Evolutionary conservation across 1,140 invertebrate genomes (phyloP).

Genomic region (Papilio xuthus): DNA sequence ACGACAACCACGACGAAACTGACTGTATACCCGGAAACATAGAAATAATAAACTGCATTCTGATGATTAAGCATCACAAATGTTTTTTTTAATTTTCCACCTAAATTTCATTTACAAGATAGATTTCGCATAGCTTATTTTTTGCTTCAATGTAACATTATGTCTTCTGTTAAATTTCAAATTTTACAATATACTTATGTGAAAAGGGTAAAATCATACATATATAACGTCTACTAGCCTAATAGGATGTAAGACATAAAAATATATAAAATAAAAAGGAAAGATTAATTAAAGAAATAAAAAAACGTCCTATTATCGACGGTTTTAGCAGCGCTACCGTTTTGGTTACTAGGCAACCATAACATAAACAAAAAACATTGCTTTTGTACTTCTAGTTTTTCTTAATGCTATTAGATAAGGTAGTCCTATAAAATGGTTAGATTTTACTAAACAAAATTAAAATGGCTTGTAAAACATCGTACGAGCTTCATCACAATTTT

Average conservation of each 20-base stretch:
- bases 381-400: background rate
- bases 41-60: slow-evolving; percentile 70
- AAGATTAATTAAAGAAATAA: no score
- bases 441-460: slow-evolving; percentile 30
- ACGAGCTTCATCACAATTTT: slow-evolving; percentile 85
- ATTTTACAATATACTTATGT: no score
- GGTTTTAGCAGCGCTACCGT: no score
- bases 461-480: slow-evolving; percentile 82
- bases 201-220: no score
- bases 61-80: slow-evolving; percentile 69
- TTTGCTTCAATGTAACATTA: no score
- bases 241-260: no score
- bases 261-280: no score
- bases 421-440: background rate
- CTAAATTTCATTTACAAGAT: no score
- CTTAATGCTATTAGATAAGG: background rate
- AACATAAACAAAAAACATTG: slow-evolving; percentile 33
- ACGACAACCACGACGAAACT: slow-evolving; percentile 67
- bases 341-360: slow-evolving; percentile 59
- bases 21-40: slow-evolving; percentile 72
- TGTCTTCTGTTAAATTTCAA: no score
- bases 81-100: slow-evolving; percentile 51
- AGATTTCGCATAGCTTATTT: no score
- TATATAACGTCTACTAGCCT: no score
- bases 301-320: no score